Base-by-base conservation (phyloP, 1,140 invertebrate species). In the Berghia stephanieae region DNA sequence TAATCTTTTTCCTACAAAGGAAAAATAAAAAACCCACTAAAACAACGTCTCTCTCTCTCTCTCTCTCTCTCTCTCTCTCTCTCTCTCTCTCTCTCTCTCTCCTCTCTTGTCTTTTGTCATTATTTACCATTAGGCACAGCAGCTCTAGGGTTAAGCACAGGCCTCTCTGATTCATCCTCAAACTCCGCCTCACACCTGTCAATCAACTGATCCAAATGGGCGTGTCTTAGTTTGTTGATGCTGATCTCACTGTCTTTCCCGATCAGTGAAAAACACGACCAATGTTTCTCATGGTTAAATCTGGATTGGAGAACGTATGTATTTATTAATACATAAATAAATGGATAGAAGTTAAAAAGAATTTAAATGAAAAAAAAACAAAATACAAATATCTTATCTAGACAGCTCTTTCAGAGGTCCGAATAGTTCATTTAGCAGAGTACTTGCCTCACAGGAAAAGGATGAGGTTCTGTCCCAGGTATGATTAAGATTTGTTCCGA, bases 181-280 rank as follows among this genome's bases (percentile, higher is more conserved):
- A 87, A 78, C 13, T 79, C 60, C 3, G 72, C 74, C 69, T 88
- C 87, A 44, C 79, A 73, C 21, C 78, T 76, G 77, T 88, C 84
- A 16, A 88, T 70, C 38, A 57, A 69, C 80, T 88, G 87, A 66
- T 88, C 85, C 55, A 88, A 68, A 83, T 85, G 82, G 10, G 86
- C 81, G 71, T 87, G 85, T 46, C 81, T 75, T 21, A 88, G 81
- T 68, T 84, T 40, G 8, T 76, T 81, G 10, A 87, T 31, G 66
- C 83, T 83, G 0, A 87, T 66, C 55, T 78, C 52, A 1, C 83
- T 82, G 79, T 88, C 85, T 66, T 83, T 85, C n/a, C 87, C 87
- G 52, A 88, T 81, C 79, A 88, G 69, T 2, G 79, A 63, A 78
- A 86, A 87, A 13, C 84, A 75, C 66, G 82, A 79, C 84, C 85